These are phyloP conservation scores for Scleropages formosus DNA, from an alignment of 2,797 vertebrate genomes.

Conservation along the genomic window DNA sequence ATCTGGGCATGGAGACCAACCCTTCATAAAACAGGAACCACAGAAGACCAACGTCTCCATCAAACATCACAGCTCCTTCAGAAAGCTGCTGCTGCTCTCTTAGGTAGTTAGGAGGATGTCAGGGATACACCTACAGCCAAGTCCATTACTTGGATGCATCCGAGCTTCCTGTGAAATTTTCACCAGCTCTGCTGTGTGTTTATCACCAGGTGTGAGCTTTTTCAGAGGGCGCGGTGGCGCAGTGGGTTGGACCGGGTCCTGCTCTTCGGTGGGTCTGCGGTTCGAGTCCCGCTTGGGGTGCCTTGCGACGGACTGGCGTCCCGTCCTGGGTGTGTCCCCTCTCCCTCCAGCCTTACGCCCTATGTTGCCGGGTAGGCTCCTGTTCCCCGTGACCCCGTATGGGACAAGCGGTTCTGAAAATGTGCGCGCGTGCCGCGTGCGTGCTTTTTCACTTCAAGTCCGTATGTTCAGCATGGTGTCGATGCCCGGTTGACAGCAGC, in stretches of 20 bases:
- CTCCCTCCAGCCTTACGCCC: no score
- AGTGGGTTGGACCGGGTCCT: no score
- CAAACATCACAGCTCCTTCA: background rate
- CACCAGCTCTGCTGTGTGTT: background rate
- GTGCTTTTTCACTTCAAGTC: conserved; percentile 7
- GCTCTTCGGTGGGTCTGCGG: no score
- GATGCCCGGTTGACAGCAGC: background rate
- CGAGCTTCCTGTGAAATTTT: background rate
- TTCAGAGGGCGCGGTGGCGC: no score
- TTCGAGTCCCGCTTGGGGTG: no score
- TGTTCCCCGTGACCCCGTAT: no score
- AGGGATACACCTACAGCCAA: background rate
- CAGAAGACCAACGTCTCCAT: background rate
- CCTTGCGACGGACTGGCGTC: no score
- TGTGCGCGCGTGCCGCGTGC: no score
- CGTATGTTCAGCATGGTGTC: background rate
- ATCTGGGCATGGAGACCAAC: background rate
- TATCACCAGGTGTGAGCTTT: conserved; percentile 11
- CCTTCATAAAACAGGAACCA: background rate
- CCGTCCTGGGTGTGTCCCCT: no score
- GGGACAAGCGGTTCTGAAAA: no score
- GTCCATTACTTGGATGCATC: background rate
- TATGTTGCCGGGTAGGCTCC: no score
- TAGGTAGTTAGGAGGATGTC: background rate
- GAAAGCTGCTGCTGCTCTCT: background rate